Evolutionary conservation across 2,888 invertebrate genomes (phyloP).

Genomic region (Magallana nippona): DNA sequence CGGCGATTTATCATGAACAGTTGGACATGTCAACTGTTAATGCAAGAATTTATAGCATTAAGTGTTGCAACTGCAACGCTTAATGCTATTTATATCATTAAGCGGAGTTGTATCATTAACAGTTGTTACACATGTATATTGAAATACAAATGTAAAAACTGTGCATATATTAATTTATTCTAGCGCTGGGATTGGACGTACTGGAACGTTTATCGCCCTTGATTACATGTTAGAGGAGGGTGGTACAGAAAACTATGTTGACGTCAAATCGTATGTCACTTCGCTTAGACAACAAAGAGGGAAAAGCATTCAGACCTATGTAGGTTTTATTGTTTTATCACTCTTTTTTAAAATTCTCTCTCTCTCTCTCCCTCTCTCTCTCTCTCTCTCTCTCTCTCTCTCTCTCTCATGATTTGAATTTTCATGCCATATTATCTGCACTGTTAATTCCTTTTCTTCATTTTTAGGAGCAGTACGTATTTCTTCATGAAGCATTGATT

Average conservation of each 20-base stretch:
- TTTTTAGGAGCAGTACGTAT: constrained; percentile 1
- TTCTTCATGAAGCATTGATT: neutral
- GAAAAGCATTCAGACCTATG: neutral
- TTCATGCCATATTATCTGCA: too few relatives aligned
- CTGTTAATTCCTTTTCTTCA: too few relatives aligned
- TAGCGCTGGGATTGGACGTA: neutral
- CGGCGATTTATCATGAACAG: too few relatives aligned
- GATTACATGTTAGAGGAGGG: constrained; percentile 14
- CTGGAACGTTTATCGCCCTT: neutral
- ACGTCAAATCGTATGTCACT: neutral
- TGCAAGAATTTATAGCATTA: too few relatives aligned
- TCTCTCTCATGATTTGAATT: too few relatives aligned
- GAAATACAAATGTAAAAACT: neutral
- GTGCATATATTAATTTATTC: neutral
- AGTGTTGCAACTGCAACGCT: too few relatives aligned
- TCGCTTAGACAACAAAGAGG: constrained; percentile 5
- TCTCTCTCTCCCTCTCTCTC: too few relatives aligned
- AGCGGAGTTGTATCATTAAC: too few relatives aligned
- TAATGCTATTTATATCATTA: too few relatives aligned
- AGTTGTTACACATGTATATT: neutral
- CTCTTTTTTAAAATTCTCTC: too few relatives aligned
- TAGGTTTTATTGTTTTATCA: neutral
- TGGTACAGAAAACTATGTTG: neutral
- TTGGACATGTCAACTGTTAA: too few relatives aligned
- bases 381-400: too few relatives aligned